Conservation (phyloP, 2,113 vertebrate species). For the Lipotes vexillifer region DNA sequence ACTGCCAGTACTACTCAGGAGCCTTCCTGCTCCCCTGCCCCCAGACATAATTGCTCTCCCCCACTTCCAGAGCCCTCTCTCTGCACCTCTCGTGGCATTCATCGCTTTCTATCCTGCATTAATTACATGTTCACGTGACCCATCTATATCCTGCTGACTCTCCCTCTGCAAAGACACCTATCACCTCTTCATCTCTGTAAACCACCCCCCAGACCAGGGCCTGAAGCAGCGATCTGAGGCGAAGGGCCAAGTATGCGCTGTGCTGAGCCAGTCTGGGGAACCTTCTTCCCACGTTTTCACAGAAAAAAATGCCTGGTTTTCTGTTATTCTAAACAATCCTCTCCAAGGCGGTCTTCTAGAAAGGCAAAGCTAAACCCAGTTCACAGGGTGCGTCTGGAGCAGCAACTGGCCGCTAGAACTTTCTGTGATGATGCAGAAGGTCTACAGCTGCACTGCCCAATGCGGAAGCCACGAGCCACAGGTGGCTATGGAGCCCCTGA, state of each 20-base stretch:
- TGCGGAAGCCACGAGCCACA: rapidly evolving
- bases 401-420: rapidly evolving
- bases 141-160: neutral
- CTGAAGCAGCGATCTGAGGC: neutral
- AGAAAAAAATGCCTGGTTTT: neutral
- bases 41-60: rapidly evolving
- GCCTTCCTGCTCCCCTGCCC: neutral
- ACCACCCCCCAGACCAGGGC: rapidly evolving
- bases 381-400: neutral
- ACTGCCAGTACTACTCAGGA: neutral
- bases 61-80: neutral
- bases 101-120: neutral
- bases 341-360: neutral
- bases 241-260: rapidly evolving
- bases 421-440: rapidly evolving
- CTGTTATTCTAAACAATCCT: neutral
- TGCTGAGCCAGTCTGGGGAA: too few relatives aligned
- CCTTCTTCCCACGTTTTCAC: neutral
- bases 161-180: neutral
- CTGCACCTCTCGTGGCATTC: neutral
- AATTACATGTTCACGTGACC: neutral
- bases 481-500: neutral
- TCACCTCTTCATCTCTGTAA: neutral
- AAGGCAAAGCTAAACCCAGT: neutral
- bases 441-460: neutral